Evolutionary conservation across 2,113 vertebrate genomes (phyloP).

Genomic region (Microtus ochrogaster): DNA sequence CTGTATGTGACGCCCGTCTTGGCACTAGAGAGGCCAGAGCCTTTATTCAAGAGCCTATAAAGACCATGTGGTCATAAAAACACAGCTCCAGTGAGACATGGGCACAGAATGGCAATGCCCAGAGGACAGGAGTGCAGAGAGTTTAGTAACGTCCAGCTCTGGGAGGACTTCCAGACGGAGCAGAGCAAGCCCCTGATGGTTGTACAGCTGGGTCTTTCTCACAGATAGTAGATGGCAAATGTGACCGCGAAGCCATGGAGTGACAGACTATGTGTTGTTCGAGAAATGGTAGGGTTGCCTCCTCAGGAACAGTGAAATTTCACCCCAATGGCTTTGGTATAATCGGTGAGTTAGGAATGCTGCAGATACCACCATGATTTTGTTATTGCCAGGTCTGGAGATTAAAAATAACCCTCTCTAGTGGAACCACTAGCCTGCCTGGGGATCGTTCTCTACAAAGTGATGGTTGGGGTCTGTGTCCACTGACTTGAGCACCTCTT

Average conservation of each 20-base stretch:
- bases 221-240: constrained; percentile 11
- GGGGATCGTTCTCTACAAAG: neutral
- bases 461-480: neutral
- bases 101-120: neutral
- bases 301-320: constrained; percentile 15
- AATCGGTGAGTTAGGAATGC: neutral
- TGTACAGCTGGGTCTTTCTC: neutral
- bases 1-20: neutral
- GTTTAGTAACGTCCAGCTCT: neutral
- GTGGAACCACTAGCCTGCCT: neutral
- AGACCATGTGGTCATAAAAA: neutral
- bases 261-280: neutral
- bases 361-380: neutral
- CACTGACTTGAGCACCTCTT: neutral
- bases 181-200: neutral
- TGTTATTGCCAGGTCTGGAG: neutral
- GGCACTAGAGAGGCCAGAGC: neutral
- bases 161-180: neutral
- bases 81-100: neutral
- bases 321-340: neutral
- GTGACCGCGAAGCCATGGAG: neutral
- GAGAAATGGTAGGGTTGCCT: constrained; percentile 20
- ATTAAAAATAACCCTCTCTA: neutral
- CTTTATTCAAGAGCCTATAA: neutral
- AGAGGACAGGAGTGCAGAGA: neutral